These are phyloP conservation scores for Branchipolynoe longqiensis DNA, from an alignment of 2,888 invertebrate species.

Conservation along the genomic window DNA sequence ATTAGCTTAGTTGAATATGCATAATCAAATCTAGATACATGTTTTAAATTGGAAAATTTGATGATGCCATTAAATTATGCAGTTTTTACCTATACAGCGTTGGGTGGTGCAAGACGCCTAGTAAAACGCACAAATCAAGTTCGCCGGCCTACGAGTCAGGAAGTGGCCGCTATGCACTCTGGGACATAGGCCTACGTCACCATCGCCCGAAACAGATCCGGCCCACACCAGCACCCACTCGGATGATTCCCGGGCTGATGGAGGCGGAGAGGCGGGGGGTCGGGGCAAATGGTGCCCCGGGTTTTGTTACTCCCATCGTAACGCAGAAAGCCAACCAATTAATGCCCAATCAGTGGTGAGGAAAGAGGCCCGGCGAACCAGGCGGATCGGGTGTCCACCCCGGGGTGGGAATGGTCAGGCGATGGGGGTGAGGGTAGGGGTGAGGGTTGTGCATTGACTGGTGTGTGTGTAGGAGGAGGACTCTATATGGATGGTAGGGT, in stretches of 20 bases:
- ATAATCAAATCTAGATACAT: too few species aligned
- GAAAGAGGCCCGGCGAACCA: conserved; percentile 4
- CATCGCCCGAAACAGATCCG: too few species aligned
- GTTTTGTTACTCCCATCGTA: conserved; percentile 1
- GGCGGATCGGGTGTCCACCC: neutral
- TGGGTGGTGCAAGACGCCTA: too few species aligned
- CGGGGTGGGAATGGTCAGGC: neutral
- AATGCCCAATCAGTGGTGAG: conserved; percentile 45
- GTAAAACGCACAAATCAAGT: too few species aligned
- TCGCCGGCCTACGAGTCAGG: too few species aligned
- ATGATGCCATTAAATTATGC: too few species aligned
- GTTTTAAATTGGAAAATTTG: too few species aligned
- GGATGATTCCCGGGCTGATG: neutral
- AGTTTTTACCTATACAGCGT: too few species aligned
- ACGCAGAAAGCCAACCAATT: conserved; percentile 6
- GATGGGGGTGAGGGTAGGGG: neutral
- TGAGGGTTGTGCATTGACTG: neutral
- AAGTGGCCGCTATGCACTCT: too few species aligned
- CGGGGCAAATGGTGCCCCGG: conserved; percentile 5
- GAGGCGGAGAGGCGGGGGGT: neutral
- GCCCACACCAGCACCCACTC: neutral
- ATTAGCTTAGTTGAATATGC: too few species aligned
- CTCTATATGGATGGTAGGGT: neutral
- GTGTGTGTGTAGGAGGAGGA: neutral
- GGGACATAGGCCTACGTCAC: too few species aligned